Base-by-base conservation (phyloP, 1,140 invertebrate genomes). In the Triops longicaudatus region DNA sequence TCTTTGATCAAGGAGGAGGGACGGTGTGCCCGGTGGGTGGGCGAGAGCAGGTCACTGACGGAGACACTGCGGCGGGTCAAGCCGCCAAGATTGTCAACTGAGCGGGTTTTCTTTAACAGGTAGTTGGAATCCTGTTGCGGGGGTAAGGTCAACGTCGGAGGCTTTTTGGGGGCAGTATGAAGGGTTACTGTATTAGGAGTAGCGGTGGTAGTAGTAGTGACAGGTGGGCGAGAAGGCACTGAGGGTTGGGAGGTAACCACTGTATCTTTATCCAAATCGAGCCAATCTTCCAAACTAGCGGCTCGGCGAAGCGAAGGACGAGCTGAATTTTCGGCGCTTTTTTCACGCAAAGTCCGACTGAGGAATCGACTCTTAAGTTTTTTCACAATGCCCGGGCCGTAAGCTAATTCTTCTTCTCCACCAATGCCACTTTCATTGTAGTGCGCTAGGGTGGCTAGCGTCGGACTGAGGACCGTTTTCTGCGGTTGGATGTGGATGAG, bases 341-440 rank as follows among this genome's bases (percentile, higher is more conserved):
- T 73, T 79, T 92, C 90, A 10, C 92, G 86, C 74, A 93, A 83
- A 1, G 92, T 91, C 44, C 95, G 85, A 81, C 91, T 93, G 77
- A 95, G 86, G 83, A 94, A 95, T 80, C 92, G 91, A 81, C 91
- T 91, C 81, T 92, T 90, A 72, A 96, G 86, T 81, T 91, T 91
- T 80, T 92, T 93, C 5, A 97, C 94, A 81, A 97, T 96, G 9
- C 94, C 94, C 11, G 94, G 94, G 0, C 94, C 94, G 85, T 96
- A 97, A 80, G 91, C 90, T 26, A 95, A 83, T 81, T 95, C 94
- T 84, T 95, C 92, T 4, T 78, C 78, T 2, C 2, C 7, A 2
- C 31, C 31, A 73, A 43, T 72, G 42, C 72, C 72, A 44, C 73
- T 37, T 27, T 72, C 63, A 26, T 77, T 77, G 76, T 72, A 71